Percentiles rank a stretch among this genome's conserved stretches.
These are phyloP conservation scores for Esox niger DNA, from an alignment of 2,113 vertebrate genomes.

Conservation along the genomic window DNA sequence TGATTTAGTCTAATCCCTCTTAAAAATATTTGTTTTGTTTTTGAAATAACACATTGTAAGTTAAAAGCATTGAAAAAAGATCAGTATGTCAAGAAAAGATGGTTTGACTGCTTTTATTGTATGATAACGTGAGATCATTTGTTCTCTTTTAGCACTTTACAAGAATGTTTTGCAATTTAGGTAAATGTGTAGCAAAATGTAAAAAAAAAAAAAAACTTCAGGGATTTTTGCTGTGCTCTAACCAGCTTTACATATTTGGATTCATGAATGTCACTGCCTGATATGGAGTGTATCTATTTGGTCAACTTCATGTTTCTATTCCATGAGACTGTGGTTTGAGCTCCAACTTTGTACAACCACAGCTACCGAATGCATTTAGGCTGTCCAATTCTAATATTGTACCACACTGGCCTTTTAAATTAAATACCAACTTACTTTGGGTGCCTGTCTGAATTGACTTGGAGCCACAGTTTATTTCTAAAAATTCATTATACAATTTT, in stretches of 20 bases:
- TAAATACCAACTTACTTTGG: too few relatives aligned
- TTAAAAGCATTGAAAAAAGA: neutral
- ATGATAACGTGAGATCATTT: neutral
- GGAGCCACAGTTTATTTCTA: too few relatives aligned
- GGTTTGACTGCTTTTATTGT: neutral
- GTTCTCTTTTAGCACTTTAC: neutral
- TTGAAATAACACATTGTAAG: neutral
- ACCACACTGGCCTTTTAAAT: too few relatives aligned
- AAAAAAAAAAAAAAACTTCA: neutral
- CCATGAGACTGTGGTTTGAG: too few relatives aligned
- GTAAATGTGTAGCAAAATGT: too few relatives aligned
- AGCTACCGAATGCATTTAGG: too few relatives aligned
- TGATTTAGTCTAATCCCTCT: slow-evolving; percentile 58
- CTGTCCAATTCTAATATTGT: too few relatives aligned
- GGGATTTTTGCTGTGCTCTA: neutral
- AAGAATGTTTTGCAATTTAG: neutral
- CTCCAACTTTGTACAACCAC: too few relatives aligned
- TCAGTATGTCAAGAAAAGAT: neutral
- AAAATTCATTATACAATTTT: too few relatives aligned
- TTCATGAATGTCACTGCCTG: neutral
- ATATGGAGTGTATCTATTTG: neutral
- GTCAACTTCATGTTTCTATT: too few relatives aligned
- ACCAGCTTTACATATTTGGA: neutral
- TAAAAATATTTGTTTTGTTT: neutral
- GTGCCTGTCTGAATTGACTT: too few relatives aligned